Evolutionary conservation across 2,888 invertebrate genomes (phyloP).

Genomic region (Drosophila picticornis): DNA sequence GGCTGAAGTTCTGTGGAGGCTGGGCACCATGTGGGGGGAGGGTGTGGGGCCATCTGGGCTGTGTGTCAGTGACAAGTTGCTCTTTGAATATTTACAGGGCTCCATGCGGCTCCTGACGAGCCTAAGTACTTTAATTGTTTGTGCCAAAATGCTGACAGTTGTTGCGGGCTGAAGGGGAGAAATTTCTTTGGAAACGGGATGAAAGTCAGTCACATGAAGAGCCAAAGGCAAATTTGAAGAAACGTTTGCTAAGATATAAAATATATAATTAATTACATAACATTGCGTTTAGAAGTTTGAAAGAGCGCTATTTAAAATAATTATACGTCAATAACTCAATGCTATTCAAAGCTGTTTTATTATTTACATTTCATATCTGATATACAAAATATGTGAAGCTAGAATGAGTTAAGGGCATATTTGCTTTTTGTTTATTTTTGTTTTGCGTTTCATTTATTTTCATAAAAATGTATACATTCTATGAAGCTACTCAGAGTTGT

Average conservation of each 20-base stretch:
- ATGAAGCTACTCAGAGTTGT: conserved; percentile 8
- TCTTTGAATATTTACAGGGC: conserved; percentile 64
- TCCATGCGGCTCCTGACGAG: conserved; percentile 37
- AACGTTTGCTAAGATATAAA: neutral
- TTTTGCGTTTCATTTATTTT: neutral
- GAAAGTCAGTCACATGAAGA: neutral
- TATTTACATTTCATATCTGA: neutral
- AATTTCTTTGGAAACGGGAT: neutral
- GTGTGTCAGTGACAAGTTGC: conserved; percentile 66
- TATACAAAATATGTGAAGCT: neutral
- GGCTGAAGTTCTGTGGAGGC: conserved; percentile 30
- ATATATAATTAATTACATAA: neutral
- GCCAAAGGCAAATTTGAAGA: neutral
- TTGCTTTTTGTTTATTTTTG: neutral
- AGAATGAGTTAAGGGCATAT: neutral
- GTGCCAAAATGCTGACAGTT: conserved; percentile 41
- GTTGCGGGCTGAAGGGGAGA: neutral
- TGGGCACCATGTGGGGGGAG: neutral
- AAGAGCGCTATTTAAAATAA: neutral
- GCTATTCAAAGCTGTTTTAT: neutral
- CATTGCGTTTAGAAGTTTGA: neutral
- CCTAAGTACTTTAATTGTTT: conserved; percentile 76
- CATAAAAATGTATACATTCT: neutral
- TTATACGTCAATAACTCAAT: neutral
- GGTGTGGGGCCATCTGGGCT: conserved; percentile 8